Percentiles rank a stretch among this genome's conserved stretches.
These are phyloP conservation scores for Ochotona princeps DNA, from an alignment of 2,113 vertebrate species.

Conservation along the genomic window DNA sequence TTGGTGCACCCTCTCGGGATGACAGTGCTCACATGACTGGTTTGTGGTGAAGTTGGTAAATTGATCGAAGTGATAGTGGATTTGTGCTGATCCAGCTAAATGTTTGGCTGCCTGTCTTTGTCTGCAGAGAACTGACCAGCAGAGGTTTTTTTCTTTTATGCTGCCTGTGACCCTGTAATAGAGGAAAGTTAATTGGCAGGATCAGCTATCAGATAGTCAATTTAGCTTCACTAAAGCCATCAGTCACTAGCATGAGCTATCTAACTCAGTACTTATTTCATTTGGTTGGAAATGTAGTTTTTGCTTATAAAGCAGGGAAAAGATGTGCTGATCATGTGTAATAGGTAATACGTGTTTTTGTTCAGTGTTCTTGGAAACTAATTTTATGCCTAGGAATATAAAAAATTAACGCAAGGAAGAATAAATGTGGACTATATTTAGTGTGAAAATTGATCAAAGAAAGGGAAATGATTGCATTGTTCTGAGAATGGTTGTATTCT, in stretches of 20 bases:
- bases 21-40: background rate
- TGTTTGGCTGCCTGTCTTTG: background rate
- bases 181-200: conserved; percentile 16
- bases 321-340: conserved; percentile 20
- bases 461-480: conserved; percentile 28
- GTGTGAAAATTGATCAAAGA: conserved; percentile 49
- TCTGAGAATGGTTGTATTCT: background rate
- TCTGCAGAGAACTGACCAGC: background rate
- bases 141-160: conserved; percentile 16
- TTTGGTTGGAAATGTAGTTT: conserved; percentile 51
- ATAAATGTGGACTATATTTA: conserved; percentile 41
- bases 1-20: background rate
- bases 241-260: background rate
- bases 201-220: background rate
- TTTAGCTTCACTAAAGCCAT: background rate
- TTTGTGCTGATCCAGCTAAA: conserved; percentile 62
- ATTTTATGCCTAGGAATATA: conserved; percentile 48
- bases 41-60: conserved; percentile 28
- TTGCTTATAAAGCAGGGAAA: conserved; percentile 50
- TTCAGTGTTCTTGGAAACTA: background rate
- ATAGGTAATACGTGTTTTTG: conserved; percentile 43
- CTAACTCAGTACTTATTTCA: background rate
- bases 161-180: conserved; percentile 24
- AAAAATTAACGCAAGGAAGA: conserved; percentile 35
- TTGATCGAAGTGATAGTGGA: background rate